phyloP scores from a whole-genome alignment of 2,113 vertebrate species.

The Talpa occidentalis region DNA sequence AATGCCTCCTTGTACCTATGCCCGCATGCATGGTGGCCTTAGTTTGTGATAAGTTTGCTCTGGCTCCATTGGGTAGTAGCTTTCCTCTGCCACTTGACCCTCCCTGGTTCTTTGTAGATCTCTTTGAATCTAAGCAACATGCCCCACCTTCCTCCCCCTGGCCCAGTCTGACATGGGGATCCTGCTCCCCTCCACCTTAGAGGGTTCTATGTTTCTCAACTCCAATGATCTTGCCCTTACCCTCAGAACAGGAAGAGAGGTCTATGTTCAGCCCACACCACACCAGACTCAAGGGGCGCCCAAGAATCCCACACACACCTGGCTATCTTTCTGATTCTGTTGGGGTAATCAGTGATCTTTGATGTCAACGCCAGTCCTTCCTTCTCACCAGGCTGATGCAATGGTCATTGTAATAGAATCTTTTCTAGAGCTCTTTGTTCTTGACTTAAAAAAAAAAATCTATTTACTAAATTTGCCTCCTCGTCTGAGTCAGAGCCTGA shows the following conservation, averaged over 20 bases:
- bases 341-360: background rate
- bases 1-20: background rate
- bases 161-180: background rate
- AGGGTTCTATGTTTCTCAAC: background rate
- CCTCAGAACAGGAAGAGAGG: background rate
- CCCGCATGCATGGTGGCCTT: background rate
- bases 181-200: background rate
- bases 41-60: background rate
- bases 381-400: background rate
- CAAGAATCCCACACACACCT: background rate
- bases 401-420: background rate
- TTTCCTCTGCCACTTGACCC: background rate
- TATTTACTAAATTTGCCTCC: background rate
- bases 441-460: background rate
- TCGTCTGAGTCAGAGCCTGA: background rate
- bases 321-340: background rate
- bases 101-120: background rate
- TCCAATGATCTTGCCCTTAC: background rate
- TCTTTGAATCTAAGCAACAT: background rate
- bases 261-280: too few relatives aligned
- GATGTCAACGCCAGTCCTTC: background rate
- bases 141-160: background rate
- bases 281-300: accelerated
- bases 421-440: background rate
- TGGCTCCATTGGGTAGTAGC: background rate